These are phyloP conservation scores for Cryptus viduatorius DNA, from an alignment of 2,888 invertebrate genomes.

Conservation along the genomic window DNA sequence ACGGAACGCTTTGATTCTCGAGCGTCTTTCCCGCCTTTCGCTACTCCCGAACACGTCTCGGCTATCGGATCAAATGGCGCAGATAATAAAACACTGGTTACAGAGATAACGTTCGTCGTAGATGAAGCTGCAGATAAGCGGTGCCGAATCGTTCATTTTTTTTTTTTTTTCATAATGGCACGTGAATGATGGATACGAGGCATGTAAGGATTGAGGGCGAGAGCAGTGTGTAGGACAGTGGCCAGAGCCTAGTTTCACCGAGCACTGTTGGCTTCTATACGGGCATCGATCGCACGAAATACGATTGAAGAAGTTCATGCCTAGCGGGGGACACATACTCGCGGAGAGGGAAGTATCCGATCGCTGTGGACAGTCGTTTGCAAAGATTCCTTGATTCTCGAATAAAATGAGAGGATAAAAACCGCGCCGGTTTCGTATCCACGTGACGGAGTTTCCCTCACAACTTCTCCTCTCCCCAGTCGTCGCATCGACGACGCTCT, in stretches of 20 bases:
- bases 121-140: neutral
- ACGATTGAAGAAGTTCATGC: slow-evolving; percentile 69
- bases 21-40: slow-evolving; percentile 63
- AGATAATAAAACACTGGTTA: too few species aligned
- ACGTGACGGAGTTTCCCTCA: slow-evolving; percentile 71
- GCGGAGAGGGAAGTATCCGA: slow-evolving; percentile 11
- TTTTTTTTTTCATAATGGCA: neutral
- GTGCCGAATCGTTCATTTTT: neutral
- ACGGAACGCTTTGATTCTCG: neutral
- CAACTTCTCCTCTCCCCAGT: neutral
- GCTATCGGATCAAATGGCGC: too few species aligned
- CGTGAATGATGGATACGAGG: neutral
- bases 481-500: slow-evolving; percentile 26
- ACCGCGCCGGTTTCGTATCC: slow-evolving; percentile 69
- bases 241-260: slow-evolving; percentile 32
- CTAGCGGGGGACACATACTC: slow-evolving; percentile 29
- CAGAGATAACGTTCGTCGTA: too few species aligned
- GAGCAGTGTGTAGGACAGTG: neutral
- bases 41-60: too few species aligned
- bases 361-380: slow-evolving; percentile 30
- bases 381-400: slow-evolving; percentile 55
- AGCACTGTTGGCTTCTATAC: slow-evolving; percentile 61
- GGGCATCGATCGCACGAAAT: slow-evolving; percentile 71
- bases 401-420: slow-evolving; percentile 55
- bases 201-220: slow-evolving; percentile 35